Conservation (phyloP, 2,888 invertebrate genomes). For the Drosophila melanocephala region DNA sequence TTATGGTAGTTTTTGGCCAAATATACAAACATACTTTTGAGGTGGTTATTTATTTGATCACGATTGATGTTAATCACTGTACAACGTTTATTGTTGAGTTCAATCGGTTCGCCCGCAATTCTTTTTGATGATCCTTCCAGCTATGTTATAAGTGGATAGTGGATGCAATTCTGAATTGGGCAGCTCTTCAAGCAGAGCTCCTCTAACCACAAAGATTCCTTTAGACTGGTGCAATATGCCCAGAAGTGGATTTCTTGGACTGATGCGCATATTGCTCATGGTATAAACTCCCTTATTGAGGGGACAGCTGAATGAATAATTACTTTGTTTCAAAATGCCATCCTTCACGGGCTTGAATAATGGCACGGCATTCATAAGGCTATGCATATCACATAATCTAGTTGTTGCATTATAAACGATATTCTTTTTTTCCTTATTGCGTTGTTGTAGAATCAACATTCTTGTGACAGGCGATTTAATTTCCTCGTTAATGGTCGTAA, state of each 20-base stretch:
- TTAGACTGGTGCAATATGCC: constrained; percentile 59
- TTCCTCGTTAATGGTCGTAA: constrained; percentile 64
- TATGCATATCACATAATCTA: constrained; percentile 59
- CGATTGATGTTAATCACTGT: not conserved
- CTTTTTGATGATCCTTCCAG: constrained; percentile 54
- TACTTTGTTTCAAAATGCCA: constrained; percentile 63
- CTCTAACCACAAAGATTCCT: constrained; percentile 51
- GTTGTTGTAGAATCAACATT: constrained; percentile 50
- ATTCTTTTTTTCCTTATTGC: constrained; percentile 37
- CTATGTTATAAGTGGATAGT: constrained; percentile 61
- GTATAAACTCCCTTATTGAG: constrained; percentile 65
- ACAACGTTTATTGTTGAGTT: not conserved
- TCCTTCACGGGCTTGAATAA: constrained; percentile 66
- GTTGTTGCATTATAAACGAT: constrained; percentile 70
- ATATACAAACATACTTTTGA: not conserved
- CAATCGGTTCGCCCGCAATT: constrained; percentile 56
- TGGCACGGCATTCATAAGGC: constrained; percentile 64
- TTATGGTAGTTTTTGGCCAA: not conserved
- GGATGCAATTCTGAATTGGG: constrained; percentile 26
- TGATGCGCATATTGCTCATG: constrained; percentile 67
- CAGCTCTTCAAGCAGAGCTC: constrained; percentile 62
- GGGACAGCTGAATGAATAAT: constrained; percentile 72
- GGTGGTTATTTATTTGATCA: not conserved
- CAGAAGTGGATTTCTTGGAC: constrained; percentile 62
- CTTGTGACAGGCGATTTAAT: constrained; percentile 54